Percentiles rank a stretch among this genome's conserved stretches.
Evolutionary conservation across 2,797 vertebrate species (phyloP).

Genomic region (Mergus octosetaceus): DNA sequence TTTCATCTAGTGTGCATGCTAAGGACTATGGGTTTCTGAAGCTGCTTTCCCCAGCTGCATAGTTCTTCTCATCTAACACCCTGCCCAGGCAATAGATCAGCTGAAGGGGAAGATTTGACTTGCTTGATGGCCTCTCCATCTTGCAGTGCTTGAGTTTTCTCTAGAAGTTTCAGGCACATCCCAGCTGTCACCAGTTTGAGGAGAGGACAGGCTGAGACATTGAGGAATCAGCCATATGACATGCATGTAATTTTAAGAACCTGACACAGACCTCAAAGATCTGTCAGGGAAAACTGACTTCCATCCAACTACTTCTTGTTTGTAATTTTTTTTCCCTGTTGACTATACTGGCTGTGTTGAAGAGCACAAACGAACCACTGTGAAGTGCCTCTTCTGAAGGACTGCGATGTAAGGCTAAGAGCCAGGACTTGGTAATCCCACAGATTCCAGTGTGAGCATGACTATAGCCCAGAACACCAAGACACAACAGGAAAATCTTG

Average conservation of each 20-base stretch:
- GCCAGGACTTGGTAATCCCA: not conserved
- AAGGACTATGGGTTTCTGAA: not conserved
- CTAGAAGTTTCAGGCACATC: not conserved
- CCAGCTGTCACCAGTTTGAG: not conserved
- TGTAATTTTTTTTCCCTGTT: not conserved
- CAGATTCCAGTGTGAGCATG: not conserved
- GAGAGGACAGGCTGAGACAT: not conserved
- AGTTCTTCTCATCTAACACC: not conserved
- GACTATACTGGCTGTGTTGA: not conserved
- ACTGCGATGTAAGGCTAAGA: not conserved
- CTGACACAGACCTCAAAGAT: not conserved
- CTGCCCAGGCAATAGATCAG: not conserved
- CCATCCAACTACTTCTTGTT: not conserved
- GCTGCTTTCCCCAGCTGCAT: not conserved
- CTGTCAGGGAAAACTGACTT: not conserved
- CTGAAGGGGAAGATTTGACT: not conserved
- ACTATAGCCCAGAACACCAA: not conserved
- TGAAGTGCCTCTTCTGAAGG: not conserved
- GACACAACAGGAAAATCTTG: not conserved
- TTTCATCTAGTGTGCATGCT: not conserved
- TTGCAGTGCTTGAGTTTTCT: fast-evolving
- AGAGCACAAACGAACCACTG: not conserved
- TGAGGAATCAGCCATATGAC: not conserved
- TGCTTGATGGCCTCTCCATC: not conserved
- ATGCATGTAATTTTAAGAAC: not conserved